These are phyloP conservation scores for Chauna torquata DNA, from an alignment of 2,113 vertebrate species.

Conservation along the genomic window DNA sequence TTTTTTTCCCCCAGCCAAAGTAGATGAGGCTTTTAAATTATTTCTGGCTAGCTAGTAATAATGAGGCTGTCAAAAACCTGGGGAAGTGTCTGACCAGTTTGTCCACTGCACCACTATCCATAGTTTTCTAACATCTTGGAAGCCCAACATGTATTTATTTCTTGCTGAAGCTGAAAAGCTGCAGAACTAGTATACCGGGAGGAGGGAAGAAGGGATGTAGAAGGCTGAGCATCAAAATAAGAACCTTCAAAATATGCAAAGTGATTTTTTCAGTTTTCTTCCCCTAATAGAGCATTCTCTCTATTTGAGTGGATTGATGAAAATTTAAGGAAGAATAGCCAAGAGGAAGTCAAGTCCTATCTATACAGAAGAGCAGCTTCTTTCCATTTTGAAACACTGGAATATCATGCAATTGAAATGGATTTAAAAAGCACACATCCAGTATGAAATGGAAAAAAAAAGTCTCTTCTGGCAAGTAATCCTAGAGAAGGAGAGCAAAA, in stretches of 20 bases:
- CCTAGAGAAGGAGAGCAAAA: not conserved
- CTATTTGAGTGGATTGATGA: not conserved
- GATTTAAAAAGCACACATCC: conserved; percentile 1
- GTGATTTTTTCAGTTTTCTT: not conserved
- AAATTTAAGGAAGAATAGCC: not conserved
- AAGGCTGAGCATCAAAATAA: not conserved
- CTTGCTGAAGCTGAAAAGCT: not conserved
- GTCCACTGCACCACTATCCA: not conserved
- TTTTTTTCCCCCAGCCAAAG: not conserved
- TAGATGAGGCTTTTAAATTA: not conserved
- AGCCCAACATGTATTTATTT: not conserved
- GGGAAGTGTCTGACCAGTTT: not conserved
- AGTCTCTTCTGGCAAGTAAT: not conserved
- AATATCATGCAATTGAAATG: not conserved
- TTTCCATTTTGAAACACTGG: not conserved
- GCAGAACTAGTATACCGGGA: not conserved
- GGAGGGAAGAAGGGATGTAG: not conserved
- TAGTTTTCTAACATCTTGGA: not conserved
- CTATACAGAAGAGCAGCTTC: not conserved
- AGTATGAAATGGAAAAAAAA: not conserved
- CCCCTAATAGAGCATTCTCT: not conserved
- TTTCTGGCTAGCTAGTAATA: not conserved
- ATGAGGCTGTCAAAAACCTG: not conserved
- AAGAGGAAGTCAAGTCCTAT: not conserved
- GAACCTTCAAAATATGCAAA: not conserved